Evolutionary conservation across 1,140 invertebrate species (phyloP).

Genomic region (Gonioctena quinquepunctata): DNA sequence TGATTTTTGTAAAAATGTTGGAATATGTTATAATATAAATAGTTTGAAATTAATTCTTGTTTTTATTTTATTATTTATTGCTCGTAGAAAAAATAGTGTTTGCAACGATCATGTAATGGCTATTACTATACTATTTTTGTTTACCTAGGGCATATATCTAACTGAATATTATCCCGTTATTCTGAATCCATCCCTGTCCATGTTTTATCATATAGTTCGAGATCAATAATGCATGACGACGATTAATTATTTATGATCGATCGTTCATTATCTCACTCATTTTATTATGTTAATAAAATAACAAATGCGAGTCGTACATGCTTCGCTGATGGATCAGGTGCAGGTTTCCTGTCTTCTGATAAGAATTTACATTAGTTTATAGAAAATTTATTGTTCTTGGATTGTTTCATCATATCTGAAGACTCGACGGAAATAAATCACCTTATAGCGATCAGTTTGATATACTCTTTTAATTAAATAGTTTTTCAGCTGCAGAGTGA

Average conservation of each 20-base stretch:
- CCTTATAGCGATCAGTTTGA: not conserved
- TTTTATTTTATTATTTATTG: too few species aligned
- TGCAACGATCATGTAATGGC: too few species aligned
- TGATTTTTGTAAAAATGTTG: too few species aligned
- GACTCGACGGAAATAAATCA: not conserved
- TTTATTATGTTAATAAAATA: constrained; percentile 40
- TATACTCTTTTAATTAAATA: too few species aligned
- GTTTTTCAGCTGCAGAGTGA: too few species aligned
- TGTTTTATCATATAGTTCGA: constrained; percentile 42
- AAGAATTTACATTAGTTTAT: constrained; percentile 16
- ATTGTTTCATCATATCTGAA: constrained; percentile 3
- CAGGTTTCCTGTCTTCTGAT: constrained; percentile 15
- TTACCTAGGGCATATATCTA: too few species aligned
- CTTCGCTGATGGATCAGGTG: constrained; percentile 18
- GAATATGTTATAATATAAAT: too few species aligned
- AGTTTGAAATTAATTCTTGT: too few species aligned
- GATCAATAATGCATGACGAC: constrained; percentile 43
- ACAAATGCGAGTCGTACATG: constrained; percentile 13
- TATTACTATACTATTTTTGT: too few species aligned
- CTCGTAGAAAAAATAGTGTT: too few species aligned
- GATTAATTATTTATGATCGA: constrained; percentile 47
- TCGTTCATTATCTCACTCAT: constrained; percentile 42
- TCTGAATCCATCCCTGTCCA: not conserved
- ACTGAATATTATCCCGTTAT: too few species aligned
- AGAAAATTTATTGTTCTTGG: constrained; percentile 9